Base-by-base conservation (phyloP, 2,797 vertebrate genomes). In the Benthosema pterotum region DNA sequence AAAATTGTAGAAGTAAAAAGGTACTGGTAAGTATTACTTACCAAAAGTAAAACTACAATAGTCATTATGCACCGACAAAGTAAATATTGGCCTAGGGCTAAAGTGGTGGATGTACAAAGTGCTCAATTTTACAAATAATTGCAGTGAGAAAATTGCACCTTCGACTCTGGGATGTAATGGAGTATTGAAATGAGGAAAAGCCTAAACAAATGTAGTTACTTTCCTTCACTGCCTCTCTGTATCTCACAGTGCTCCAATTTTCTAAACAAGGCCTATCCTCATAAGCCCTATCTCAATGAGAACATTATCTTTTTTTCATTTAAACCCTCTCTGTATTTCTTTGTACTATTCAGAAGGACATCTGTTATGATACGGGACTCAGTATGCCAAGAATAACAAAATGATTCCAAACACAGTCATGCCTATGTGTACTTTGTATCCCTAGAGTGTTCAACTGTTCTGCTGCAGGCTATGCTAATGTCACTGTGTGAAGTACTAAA, bases 311-410 rank as follows among this genome's bases (percentile, higher is more conserved):
- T 60, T 62, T 61, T 43, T 56, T 28, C 43, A 55, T 57, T 46
- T 42, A 11, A 45, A 16, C 49, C 11, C 18, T 11, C 17, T 38
- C 32, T 46, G 5, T 13, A 52, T 66, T 50, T 17, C 17, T 43
- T 62, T 12, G 49, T 52, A 18, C 42, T 47, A 14, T 13, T 52
- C 19, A 51, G 45, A 48, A 25, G 15, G 52, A 32, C 42, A 67
- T 63, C 48, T 63, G 8, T 16, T 42, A 45, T 32, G 43, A 53
- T 52, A 19, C 45, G 47, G 45, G 32, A 67, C 16, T 60, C 14
- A 4, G 5, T 9, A 28, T 63, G 64, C 64, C 69, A 69, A 68
- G 51, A 72, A 63, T 51, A 70, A 71, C 51, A 62, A 8, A 54
- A 66, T 61, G 60, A 72, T 59, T 71, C 47, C 45, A 57, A 63